These are phyloP conservation scores for Aldrovandia affinis DNA, from an alignment of 2,797 vertebrate genomes.

Conservation along the genomic window DNA sequence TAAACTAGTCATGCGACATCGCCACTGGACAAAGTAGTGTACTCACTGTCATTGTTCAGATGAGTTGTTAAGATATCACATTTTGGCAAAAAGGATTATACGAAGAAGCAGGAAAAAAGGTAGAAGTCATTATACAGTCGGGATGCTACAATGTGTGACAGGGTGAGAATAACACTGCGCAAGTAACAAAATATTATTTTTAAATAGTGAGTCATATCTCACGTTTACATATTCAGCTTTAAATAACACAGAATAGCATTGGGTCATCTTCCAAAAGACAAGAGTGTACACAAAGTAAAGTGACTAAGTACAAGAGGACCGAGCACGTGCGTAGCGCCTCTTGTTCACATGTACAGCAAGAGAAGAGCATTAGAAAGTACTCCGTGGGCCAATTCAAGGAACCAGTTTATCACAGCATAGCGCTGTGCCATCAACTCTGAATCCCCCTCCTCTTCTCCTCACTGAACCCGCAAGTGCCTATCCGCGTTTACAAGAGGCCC, in stretches of 20 bases:
- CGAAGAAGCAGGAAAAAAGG: conserved; percentile 76
- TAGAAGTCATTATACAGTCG: conserved; percentile 57
- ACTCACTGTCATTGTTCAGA: conserved; percentile 70
- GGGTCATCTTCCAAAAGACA: conserved; percentile 64
- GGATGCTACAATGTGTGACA: conserved; percentile 57
- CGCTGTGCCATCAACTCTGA: neutral
- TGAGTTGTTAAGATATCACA: conserved; percentile 78
- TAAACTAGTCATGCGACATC: conserved; percentile 78
- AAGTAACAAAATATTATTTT: conserved; percentile 74
- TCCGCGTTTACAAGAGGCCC: neutral
- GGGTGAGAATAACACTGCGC: conserved; percentile 72
- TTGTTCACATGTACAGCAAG: conserved; percentile 38
- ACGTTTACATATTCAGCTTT: conserved; percentile 78
- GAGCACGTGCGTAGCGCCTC: conserved; percentile 27
- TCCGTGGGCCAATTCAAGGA: neutral
- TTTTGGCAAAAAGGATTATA: conserved; percentile 80
- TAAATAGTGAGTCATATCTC: conserved; percentile 63
- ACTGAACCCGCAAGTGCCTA: neutral
- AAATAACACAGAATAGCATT: conserved; percentile 69
- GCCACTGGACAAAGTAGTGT: conserved; percentile 62
- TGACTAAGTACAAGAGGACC: conserved; percentile 58
- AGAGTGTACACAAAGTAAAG: conserved; percentile 83
- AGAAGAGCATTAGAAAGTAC: conserved; percentile 37
- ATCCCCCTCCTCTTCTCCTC: neutral
- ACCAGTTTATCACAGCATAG: neutral